Conservation (phyloP, 92 coral and sea anemone genomes). For the Micromussa lordhowensis region DNA sequence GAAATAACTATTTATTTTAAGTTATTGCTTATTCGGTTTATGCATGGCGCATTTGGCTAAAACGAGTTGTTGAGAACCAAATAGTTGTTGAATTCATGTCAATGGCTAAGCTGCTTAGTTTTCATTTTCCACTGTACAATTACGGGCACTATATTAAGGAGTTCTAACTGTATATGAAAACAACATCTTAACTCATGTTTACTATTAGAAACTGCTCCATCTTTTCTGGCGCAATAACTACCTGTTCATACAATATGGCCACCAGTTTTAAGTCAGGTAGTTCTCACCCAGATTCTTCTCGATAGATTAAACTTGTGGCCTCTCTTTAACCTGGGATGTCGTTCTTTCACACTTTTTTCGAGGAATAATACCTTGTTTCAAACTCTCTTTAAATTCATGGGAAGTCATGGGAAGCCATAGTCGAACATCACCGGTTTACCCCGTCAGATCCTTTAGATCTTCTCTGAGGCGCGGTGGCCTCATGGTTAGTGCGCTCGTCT, state of each 20-base stretch:
- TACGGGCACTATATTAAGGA: not conserved
- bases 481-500: no score
- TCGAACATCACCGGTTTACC: not conserved
- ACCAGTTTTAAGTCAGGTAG: slow-evolving; percentile 33
- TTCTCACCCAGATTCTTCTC: not conserved
- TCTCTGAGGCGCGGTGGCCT: no score
- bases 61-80: not conserved
- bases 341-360: no score
- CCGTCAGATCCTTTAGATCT: no score
- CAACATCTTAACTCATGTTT: not conserved
- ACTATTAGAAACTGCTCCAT: not conserved
- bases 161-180: not conserved
- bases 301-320: not conserved
- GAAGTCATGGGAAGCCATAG: not conserved
- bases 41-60: not conserved
- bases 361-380: not conserved
- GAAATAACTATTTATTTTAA: not conserved
- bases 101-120: not conserved
- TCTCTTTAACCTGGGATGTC: not conserved
- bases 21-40: not conserved
- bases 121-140: not conserved
- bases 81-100: not conserved
- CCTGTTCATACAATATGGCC: slow-evolving; percentile 23
- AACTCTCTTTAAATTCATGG: not conserved
- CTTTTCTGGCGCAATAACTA: not conserved